Evolutionary conservation across 2,113 vertebrate species (phyloP).

Genomic region (Polyodon spathula): DNA sequence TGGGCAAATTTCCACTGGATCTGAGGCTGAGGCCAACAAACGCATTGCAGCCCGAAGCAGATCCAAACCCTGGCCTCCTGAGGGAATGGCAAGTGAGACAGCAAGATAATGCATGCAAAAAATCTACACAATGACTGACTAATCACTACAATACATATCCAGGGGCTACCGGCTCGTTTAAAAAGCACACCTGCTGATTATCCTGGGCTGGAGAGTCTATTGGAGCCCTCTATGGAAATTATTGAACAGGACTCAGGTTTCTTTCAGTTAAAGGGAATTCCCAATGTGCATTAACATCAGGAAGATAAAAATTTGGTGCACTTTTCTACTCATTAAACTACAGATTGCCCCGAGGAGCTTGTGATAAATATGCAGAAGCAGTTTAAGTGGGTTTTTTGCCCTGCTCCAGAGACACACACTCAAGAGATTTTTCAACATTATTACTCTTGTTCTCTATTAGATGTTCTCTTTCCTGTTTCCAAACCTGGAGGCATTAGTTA

Average conservation of each 20-base stretch:
- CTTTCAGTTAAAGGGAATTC: not conserved
- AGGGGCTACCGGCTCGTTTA: too few species aligned
- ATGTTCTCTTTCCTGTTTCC: slow-evolving; percentile 7
- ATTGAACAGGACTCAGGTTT: not conserved
- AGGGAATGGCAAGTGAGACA: too few species aligned
- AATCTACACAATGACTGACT: too few species aligned
- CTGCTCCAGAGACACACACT: not conserved
- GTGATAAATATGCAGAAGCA: not conserved
- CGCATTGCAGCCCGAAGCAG: too few species aligned
- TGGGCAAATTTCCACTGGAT: too few species aligned
- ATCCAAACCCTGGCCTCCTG: too few species aligned
- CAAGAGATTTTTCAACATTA: not conserved
- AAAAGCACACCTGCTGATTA: too few species aligned
- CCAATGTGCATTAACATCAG: not conserved
- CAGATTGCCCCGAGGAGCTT: not conserved
- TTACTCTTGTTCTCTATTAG: too few species aligned
- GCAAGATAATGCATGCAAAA: too few species aligned
- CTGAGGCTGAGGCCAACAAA: too few species aligned
- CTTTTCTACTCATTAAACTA: not conserved
- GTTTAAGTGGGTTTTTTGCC: not conserved
- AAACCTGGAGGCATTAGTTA: not conserved
- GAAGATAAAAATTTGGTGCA: not conserved
- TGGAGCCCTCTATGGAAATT: not conserved
- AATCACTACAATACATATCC: too few species aligned
- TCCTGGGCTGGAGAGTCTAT: not conserved